Conservation (phyloP, 2,113 vertebrate genomes). For the Isichthys henryi region DNA sequence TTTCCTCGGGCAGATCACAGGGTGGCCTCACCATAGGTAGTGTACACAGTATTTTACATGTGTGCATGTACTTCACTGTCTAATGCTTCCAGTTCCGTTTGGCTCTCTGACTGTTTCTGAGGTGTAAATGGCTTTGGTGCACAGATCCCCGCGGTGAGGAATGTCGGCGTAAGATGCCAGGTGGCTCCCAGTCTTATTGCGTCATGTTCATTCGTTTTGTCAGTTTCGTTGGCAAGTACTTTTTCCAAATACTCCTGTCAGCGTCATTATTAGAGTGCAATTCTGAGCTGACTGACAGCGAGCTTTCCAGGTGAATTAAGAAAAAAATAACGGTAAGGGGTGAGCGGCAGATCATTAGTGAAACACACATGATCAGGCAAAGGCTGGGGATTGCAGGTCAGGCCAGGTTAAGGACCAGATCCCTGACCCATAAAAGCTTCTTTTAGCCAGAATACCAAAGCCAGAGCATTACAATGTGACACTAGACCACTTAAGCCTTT, state of each 20-base stretch:
- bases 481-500: neutral
- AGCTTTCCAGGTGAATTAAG: neutral
- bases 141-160: neutral
- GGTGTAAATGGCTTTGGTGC: neutral
- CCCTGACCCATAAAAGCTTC: neutral
- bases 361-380: neutral
- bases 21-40: neutral
- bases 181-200: neutral
- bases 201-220: neutral
- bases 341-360: neutral
- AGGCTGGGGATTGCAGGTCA: neutral
- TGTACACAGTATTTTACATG: neutral
- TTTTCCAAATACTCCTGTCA: neutral
- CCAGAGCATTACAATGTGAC: neutral
- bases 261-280: neutral
- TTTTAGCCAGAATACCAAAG: neutral
- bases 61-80: neutral
- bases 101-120: neutral
- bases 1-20: too few species aligned
- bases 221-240: neutral
- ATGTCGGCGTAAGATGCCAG: neutral
- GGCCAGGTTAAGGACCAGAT: neutral
- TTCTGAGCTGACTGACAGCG: neutral
- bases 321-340: neutral
- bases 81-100: neutral